A percentile compares a stretch with the other conserved stretches of the same genome.
Evolutionary conservation across 35 echinoderm and acorn worm species (phyloP).

Genomic region (Acanthaster planci): DNA sequence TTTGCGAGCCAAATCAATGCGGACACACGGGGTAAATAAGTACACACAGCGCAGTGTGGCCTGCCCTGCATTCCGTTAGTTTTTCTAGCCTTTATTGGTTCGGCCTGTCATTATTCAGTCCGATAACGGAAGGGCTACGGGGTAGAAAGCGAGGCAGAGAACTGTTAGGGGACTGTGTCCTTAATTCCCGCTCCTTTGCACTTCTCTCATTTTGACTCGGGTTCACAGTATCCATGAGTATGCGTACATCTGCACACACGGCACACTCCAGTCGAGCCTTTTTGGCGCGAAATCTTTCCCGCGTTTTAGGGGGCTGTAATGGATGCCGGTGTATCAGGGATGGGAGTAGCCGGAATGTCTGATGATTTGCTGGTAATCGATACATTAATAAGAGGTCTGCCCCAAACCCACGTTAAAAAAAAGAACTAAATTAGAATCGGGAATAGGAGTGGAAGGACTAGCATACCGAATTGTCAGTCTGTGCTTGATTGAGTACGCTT

Average conservation of each 20-base stretch:
- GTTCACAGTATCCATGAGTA: background rate
- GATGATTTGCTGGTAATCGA: conserved; percentile 31
- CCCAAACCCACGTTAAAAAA: conserved; percentile 12
- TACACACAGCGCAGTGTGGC: background rate
- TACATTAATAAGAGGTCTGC: conserved; percentile 32
- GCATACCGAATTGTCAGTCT: conserved; percentile 11
- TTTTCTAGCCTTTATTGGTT: background rate
- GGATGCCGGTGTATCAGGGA: conserved; percentile 18
- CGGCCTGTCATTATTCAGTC: conserved; percentile 8
- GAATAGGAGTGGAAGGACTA: background rate
- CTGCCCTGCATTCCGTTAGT: background rate
- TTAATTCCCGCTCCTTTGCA: conserved; percentile 8
- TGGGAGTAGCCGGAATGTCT: conserved; percentile 24
- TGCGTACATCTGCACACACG: conserved; percentile 11
- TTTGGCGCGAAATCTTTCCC: conserved; percentile 30
- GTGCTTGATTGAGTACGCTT: background rate
- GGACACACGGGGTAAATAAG: conserved; percentile 13
- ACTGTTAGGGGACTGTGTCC: background rate
- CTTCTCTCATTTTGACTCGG: conserved; percentile 9
- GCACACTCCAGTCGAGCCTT: conserved; percentile 23
- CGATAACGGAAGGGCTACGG: conserved; percentile 30
- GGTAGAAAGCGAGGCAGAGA: background rate
- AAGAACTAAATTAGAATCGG: conserved; percentile 20
- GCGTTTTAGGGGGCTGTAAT: background rate
- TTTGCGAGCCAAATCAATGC: conserved; percentile 14